A percentile compares a stretch with the other conserved stretches of the same genome.
These are phyloP conservation scores for Pangasius sanitwongsei DNA, from an alignment of 2,797 vertebrate species.

Conservation along the genomic window DNA sequence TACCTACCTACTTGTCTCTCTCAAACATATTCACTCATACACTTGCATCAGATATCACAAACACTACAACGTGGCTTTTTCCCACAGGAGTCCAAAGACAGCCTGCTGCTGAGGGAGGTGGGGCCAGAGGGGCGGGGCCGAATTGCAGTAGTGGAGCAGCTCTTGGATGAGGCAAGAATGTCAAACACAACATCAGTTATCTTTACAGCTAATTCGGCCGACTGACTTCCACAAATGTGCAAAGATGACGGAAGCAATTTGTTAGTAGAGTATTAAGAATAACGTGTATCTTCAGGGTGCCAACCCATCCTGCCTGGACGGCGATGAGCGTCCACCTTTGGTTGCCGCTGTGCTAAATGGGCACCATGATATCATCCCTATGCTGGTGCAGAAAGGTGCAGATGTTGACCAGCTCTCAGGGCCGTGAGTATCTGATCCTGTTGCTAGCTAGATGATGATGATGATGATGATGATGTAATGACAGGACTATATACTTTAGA, in stretches of 20 bases:
- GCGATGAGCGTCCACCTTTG: constrained; percentile 68
- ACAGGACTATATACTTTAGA: neutral
- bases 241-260: neutral
- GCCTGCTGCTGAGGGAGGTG: constrained; percentile 76
- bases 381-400: constrained; percentile 80
- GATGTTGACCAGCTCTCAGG: constrained; percentile 79
- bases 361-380: constrained; percentile 73
- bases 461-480: neutral
- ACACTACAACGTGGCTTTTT: neutral
- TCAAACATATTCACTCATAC: neutral
- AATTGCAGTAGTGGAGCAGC: constrained; percentile 73
- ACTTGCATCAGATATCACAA: neutral
- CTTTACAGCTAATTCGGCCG: neutral
- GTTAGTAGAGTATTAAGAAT: neutral
- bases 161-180: constrained; percentile 78
- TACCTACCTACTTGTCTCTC: neutral
- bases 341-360: constrained; percentile 73
- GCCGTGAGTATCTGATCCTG: constrained; percentile 67
- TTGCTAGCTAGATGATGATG: neutral
- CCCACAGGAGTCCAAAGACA: constrained; percentile 66
- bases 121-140: constrained; percentile 72
- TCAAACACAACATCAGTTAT: neutral
- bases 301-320: constrained; percentile 74
- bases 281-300: constrained; percentile 74
- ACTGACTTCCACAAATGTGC: neutral